Base-by-base conservation (phyloP, 2,888 invertebrate genomes). In the Limnephilus lunatus region DNA sequence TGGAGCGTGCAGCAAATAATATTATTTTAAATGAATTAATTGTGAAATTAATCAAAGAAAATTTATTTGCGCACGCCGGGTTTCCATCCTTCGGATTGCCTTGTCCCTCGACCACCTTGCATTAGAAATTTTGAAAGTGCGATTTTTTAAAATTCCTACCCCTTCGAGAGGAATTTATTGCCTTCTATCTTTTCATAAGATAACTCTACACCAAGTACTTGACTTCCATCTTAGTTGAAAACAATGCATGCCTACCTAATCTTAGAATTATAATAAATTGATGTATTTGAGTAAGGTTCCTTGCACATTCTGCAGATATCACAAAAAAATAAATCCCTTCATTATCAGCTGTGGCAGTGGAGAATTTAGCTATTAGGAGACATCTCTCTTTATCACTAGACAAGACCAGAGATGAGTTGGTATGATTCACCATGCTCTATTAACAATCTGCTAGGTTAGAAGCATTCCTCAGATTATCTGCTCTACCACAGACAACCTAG, bases 391-490 rank as follows among this genome's bases (percentile, higher is more conserved):
- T 83, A 83, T 83, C 83, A 35, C 35, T n/a, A 39, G 25, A 35
- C 35, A 35, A 32, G 35, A 83, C 83, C 35, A 83, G 68, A 83
- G 83, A 83, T 83, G 83, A 83, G 32, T 14, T 15, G 25, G 31
- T 32, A 19, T 35, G 83, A 83, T 35, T 83, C 83, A 83, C 83
- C 19, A 15, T 68, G 9, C 68, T 68, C 25, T 68, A 68, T 68
- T 68, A 68, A 32, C 82, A 82, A 82, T 82, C 82, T 31, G 14
- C 68, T 32, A 25, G 5, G 2, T 11, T 83, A 83, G 83, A 83
- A 83, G 83, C 83, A 83, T 83, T 83, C 83, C 83, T 35, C 19
- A 25, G 83, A 32, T 83, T n/a, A 83, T 83, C 83, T 35, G 39
- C 83, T 5, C 35, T 32, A 11, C 83, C 83, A 35, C 83, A 5